Conservation (phyloP, 2,113 vertebrate genomes). For the Carassius carassius region DNA sequence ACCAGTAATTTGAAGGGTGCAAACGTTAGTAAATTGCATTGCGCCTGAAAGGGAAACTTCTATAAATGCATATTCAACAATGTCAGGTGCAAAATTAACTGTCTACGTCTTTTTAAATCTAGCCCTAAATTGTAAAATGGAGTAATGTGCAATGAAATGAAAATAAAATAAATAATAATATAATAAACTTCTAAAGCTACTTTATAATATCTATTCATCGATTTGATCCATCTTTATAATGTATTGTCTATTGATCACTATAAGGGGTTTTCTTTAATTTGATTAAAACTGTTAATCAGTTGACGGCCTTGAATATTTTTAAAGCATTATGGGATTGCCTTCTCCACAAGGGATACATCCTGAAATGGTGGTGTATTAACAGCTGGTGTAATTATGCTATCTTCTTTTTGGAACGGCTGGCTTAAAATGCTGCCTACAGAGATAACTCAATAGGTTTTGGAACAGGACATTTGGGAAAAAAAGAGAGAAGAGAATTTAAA, state of each 20-base stretch:
- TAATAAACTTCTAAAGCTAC: neutral
- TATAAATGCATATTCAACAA: too few relatives aligned
- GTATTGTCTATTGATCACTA: neutral
- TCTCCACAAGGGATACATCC: neutral
- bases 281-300: neutral
- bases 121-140: too few relatives aligned
- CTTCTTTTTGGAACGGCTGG: neutral
- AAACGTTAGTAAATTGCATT: too few relatives aligned
- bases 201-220: neutral
- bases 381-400: neutral
- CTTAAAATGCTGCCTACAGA: conserved; percentile 22
- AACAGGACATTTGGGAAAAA: conserved; percentile 6
- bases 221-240: neutral
- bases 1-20: too few relatives aligned
- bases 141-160: neutral
- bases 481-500: conserved; percentile 13
- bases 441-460: neutral
- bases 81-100: too few relatives aligned
- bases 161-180: neutral
- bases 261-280: neutral
- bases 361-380: conserved; percentile 4
- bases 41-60: too few relatives aligned
- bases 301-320: neutral
- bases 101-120: too few relatives aligned
- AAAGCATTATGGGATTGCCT: neutral